Evolutionary conservation across 2,797 vertebrate species (phyloP).

Genomic region (Girardinus metallicus): DNA sequence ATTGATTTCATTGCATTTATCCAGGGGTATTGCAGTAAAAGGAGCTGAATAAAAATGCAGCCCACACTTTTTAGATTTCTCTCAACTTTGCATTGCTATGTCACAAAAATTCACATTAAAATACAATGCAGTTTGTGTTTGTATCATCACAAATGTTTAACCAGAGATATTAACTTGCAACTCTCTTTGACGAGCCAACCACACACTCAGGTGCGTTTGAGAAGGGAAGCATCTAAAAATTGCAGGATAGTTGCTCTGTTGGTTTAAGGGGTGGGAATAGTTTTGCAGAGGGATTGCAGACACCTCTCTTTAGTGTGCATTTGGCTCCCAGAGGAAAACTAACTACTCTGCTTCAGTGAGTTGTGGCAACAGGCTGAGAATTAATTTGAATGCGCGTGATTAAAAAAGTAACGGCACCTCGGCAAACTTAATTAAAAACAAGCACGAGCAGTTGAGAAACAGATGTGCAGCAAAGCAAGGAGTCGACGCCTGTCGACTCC

Average conservation of each 20-base stretch:
- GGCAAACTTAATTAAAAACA: constrained; percentile 77
- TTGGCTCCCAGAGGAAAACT: constrained; percentile 48
- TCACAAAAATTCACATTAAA: neutral
- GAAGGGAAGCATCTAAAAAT: neutral
- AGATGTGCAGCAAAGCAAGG: constrained; percentile 74
- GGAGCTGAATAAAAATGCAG: neutral
- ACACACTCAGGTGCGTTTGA: neutral
- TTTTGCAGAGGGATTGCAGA: neutral
- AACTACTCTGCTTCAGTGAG: constrained; percentile 44
- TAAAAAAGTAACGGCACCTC: constrained; percentile 64
- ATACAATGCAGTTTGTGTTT: neutral
- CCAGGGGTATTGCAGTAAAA: neutral
- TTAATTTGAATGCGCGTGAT: constrained; percentile 71
- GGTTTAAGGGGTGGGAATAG: neutral
- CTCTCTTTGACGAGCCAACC: neutral
- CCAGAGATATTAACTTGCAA: neutral
- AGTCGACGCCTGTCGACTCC: constrained; percentile 43
- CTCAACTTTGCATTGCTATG: neutral
- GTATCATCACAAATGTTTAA: neutral
- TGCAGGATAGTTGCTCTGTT: neutral
- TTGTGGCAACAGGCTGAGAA: constrained; percentile 51
- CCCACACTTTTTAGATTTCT: neutral
- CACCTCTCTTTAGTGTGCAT: constrained; percentile 21
- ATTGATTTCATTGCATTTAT: neutral
- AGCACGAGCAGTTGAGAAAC: constrained; percentile 59